A percentile compares a stretch with the other conserved stretches of the same genome.
These are phyloP conservation scores for Dryomyza anilis DNA, from an alignment of 2,888 invertebrate genomes.

Conservation along the genomic window DNA sequence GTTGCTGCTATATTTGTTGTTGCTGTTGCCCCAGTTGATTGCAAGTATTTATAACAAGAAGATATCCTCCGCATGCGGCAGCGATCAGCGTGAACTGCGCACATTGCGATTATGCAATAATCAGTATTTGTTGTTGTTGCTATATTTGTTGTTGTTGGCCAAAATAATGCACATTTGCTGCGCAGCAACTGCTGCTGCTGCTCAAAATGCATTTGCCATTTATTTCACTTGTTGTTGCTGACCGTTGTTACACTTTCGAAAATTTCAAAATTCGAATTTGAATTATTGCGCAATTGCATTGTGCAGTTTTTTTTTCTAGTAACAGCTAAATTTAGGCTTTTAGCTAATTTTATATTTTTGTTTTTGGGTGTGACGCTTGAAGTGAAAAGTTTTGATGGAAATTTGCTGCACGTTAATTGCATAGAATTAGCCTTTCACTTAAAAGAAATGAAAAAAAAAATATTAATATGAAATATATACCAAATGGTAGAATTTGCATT, in stretches of 20 bases:
- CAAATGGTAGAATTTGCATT: too few relatives aligned
- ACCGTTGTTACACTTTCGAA: constrained; percentile 12
- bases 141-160: too few relatives aligned
- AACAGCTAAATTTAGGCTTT: too few relatives aligned
- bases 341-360: not conserved
- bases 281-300: constrained; percentile 1
- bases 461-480: too few relatives aligned
- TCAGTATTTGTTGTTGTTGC: not conserved
- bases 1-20: not conserved
- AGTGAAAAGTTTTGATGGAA: not conserved
- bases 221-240: not conserved
- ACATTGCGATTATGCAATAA: not conserved
- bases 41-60: constrained; percentile 6
- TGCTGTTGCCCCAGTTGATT: constrained; percentile 6
- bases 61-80: not conserved
- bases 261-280: not conserved
- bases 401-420: not conserved
- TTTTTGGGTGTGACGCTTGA: not conserved
- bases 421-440: constrained; percentile 15
- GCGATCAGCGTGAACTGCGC: not conserved
- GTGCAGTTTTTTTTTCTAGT: not conserved
- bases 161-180: too few relatives aligned
- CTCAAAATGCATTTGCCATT: not conserved
- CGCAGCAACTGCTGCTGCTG: not conserved
- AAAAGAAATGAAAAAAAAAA: too few relatives aligned